Evolutionary conservation across 2,113 vertebrate species (phyloP), one percentile per base, ranked within the genome.

Genomic region (Castor canadensis): DNA sequence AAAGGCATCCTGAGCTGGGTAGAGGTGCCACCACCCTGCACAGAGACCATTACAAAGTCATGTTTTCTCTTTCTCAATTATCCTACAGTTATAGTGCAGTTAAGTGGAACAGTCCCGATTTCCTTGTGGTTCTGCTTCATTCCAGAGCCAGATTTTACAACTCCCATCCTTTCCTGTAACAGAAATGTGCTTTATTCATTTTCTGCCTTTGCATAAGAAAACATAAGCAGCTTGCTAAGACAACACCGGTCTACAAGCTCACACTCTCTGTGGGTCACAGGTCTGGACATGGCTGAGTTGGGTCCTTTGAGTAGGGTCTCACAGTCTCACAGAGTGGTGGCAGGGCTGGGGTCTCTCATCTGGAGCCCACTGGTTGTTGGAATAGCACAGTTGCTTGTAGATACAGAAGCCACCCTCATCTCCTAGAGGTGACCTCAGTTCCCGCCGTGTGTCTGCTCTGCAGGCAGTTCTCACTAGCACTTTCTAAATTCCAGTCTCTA

Each of bases 401-500:
- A 6, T 66, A 16, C 10, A 54, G 43, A 60, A 4, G n/a, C n/a
- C 40, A 19, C 30, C 22, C 10, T 76, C 32, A 81, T 52, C 16
- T 30, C 8, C 24, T 1, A 6, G 38, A 82, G 47, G n/a, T n/a
- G 8, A 1, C 58, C 54, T 5, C 2, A 7, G 7, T 62, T 7
- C 52, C 2, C 8, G 13, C n/a, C 10, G 26, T 1, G 1, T 62
- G 66, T 9, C 28, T 56, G 6, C 10, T 38, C 45, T 19, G 1
- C 1, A 6, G 56, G 35, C 13, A 24, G 22, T 43, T 28, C 16
- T 2, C 32, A 71, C 1, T 24, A 32, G 45, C 43, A 67, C 17
- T 8, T 58, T 47, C 72, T 32, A n/a, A 80, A 64, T 67, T 15
- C 47, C 1, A 11, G 62, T 20, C 26, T 54, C 40, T 4, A 30